Evolutionary conservation across 2,113 vertebrate species (phyloP).

Genomic region (Spea multiplicata): DNA sequence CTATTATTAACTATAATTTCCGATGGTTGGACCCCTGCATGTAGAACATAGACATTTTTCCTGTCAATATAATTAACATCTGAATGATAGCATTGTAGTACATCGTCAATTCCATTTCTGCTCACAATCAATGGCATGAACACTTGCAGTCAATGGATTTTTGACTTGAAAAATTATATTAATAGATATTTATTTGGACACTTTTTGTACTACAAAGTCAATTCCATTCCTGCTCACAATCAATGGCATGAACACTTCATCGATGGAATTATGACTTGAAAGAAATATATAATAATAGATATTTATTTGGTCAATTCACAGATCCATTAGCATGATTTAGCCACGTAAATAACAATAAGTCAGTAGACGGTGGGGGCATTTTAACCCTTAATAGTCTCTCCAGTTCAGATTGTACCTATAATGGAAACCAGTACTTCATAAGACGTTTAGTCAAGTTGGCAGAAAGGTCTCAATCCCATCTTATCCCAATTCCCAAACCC

Average conservation of each 20-base stretch:
- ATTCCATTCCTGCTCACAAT: conserved; percentile 1
- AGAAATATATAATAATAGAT: conserved; percentile 18
- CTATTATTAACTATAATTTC: not conserved
- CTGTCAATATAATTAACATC: not conserved
- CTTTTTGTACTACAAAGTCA: not conserved
- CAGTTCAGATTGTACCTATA: not conserved
- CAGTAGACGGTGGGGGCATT: not conserved
- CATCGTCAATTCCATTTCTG: not conserved
- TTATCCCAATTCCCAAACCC: not conserved
- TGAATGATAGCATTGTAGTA: conserved; percentile 6
- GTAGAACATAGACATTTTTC: not conserved
- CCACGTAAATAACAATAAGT: conserved; percentile 5
- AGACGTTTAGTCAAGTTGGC: not conserved
- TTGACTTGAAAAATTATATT: conserved; percentile 21
- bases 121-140: conserved; percentile 14
- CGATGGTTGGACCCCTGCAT: not conserved
- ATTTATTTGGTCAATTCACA: conserved; percentile 12
- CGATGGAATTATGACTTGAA: conserved; percentile 24
- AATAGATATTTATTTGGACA: conserved; percentile 19
- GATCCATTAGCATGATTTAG: conserved; percentile 21
- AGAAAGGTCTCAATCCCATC: not conserved
- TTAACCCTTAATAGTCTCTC: not conserved
- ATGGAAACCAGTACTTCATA: not conserved
- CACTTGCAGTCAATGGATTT: conserved; percentile 30
- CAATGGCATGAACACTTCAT: conserved; percentile 26